Conservation (phyloP, 2,888 invertebrate genomes). For the Leptopilina myrica region DNA sequence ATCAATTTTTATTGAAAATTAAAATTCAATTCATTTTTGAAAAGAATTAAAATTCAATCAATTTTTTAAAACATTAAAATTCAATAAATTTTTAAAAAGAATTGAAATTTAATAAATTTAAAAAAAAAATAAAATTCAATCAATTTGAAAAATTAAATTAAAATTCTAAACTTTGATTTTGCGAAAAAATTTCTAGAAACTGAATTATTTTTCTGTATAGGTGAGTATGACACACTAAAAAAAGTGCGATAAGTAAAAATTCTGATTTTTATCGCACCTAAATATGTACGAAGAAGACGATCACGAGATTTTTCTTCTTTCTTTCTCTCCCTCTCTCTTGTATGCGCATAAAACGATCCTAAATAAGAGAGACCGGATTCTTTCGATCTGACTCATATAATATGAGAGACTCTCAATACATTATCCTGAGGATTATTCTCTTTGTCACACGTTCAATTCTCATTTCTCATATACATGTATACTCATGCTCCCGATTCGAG, state of each 20-base stretch:
- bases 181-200: too few species aligned
- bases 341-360: background rate
- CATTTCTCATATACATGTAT: background rate
- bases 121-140: too few species aligned
- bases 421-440: constrained; percentile 9
- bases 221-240: background rate
- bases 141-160: too few species aligned
- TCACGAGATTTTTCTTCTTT: constrained; percentile 10
- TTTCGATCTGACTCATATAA: constrained; percentile 27
- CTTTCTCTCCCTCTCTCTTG: constrained; percentile 12
- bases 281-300: constrained; percentile 14
- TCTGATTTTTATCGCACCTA: constrained; percentile 14
- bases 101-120: too few species aligned
- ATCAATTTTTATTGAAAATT: background rate
- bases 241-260: constrained; percentile 13
- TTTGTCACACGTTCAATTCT: constrained; percentile 14
- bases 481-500: background rate
- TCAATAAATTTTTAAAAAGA: too few species aligned
- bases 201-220: too few species aligned
- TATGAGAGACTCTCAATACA: constrained; percentile 15
- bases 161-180: too few species aligned
- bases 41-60: too few species aligned
- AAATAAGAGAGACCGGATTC: constrained; percentile 31
- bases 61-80: too few species aligned
- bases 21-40: too few species aligned